Conservation (phyloP, 1,140 invertebrate genomes). For the Achatina immaculata region DNA sequence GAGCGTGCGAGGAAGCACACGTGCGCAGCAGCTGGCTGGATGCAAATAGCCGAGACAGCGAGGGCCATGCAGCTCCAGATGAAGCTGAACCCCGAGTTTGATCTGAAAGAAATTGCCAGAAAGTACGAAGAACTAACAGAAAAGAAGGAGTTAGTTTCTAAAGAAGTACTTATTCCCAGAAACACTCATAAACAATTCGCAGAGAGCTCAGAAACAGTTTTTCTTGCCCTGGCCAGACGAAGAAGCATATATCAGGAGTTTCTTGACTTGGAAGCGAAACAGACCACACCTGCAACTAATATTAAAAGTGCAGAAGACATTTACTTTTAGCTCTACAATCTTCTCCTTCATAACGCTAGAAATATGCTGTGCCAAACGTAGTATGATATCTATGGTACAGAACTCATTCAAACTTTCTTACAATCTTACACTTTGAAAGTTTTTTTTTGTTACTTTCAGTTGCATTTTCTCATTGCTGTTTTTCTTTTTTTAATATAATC, state of each 20-base stretch:
- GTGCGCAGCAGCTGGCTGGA: slow-evolving; percentile 7
- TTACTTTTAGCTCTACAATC: no score
- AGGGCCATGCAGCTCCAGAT: background rate
- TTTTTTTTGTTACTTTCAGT: no score
- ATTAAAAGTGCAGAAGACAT: background rate
- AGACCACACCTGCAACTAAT: background rate
- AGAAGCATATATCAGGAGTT: background rate
- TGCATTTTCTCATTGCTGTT: no score
- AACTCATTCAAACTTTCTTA: no score
- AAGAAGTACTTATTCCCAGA: slow-evolving; percentile 4
- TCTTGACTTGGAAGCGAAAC: background rate
- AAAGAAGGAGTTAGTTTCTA: background rate
- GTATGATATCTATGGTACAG: no score
- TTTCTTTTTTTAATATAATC: no score
- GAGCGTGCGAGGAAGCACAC: slow-evolving; percentile 10
- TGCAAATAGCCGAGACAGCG: background rate
- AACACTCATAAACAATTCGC: background rate
- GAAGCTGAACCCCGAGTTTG: background rate
- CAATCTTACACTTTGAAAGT: no score
- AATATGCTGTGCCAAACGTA: no score
- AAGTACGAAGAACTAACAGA: background rate
- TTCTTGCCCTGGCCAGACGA: background rate
- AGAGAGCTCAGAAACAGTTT: background rate
- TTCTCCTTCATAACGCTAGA: no score
- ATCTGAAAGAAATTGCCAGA: background rate